Conservation (phyloP, 2,113 vertebrate genomes). For the Perca fluviatilis region DNA sequence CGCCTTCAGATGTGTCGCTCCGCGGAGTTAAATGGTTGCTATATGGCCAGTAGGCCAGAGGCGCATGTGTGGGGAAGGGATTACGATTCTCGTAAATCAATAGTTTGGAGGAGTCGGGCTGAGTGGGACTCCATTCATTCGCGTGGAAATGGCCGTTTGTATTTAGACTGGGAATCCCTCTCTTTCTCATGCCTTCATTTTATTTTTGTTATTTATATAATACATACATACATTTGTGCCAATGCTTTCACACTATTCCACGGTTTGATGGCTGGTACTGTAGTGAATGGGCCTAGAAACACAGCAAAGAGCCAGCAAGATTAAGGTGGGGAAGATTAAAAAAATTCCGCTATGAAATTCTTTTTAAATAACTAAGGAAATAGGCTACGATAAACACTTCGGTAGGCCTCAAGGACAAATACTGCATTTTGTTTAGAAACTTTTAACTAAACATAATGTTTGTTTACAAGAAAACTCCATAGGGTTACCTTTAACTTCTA, state of each 20-base stretch:
- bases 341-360: background rate
- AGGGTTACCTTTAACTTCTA: background rate
- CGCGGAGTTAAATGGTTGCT: slow-evolving; percentile 29
- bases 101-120: slow-evolving; percentile 9
- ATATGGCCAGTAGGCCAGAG: slow-evolving; percentile 23
- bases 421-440: background rate
- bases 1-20: slow-evolving; percentile 62
- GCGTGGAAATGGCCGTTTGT: slow-evolving; percentile 37
- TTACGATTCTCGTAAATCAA: slow-evolving; percentile 46
- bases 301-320: background rate
- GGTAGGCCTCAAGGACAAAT: background rate
- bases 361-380: background rate
- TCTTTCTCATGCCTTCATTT: background rate
- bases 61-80: slow-evolving; percentile 44
- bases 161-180: background rate
- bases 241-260: background rate
- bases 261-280: background rate
- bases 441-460: background rate
- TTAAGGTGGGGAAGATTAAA: no score
- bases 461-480: background rate
- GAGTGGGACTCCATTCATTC: slow-evolving; percentile 42
- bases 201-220: background rate
- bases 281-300: background rate
- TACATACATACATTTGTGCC: background rate
- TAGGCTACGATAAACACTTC: background rate